These are phyloP conservation scores for Dorcus parallelipipedus DNA, from an alignment of 2,888 invertebrate genomes.

Conservation along the genomic window DNA sequence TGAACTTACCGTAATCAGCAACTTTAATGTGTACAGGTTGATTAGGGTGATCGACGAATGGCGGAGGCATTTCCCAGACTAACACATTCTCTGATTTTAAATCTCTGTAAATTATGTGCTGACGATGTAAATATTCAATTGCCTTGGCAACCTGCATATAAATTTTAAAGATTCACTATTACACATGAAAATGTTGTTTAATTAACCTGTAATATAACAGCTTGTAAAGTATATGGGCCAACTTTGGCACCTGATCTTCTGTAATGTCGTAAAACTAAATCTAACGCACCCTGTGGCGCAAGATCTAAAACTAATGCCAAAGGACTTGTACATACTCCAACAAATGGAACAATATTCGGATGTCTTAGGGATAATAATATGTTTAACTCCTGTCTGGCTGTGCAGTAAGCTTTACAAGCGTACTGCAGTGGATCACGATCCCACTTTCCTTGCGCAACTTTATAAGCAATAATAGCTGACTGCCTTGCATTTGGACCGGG, in stretches of 20 bases:
- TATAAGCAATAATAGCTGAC: conserved; percentile 55
- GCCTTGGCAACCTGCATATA: conserved; percentile 71
- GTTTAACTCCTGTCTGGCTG: conserved; percentile 89
- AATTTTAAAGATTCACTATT: neutral
- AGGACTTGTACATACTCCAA: conserved; percentile 87
- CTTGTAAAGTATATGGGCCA: conserved; percentile 76
- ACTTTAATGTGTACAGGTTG: conserved; percentile 83
- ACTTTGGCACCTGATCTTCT: conserved; percentile 79
- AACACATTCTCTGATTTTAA: conserved; percentile 96
- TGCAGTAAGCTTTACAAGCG: conserved; percentile 94
- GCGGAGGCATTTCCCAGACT: conserved; percentile 93
- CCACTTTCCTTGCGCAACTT: conserved; percentile 78
- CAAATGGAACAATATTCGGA: conserved; percentile 86
- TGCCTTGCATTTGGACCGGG: conserved; percentile 70
- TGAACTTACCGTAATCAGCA: conserved; percentile 81
- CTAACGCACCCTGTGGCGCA: conserved; percentile 90
- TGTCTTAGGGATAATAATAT: conserved; percentile 84
- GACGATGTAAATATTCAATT: conserved; percentile 90
- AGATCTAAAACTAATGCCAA: conserved; percentile 84
- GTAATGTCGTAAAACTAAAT: conserved; percentile 79
- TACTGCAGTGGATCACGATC: conserved; percentile 88
- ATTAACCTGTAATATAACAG: conserved; percentile 74
- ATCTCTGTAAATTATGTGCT: conserved; percentile 89
- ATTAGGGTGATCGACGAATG: conserved; percentile 66
- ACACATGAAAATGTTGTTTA: neutral